These are phyloP conservation scores for Dasyurus viverrinus DNA, from an alignment of 2,113 vertebrate species.

Conservation along the genomic window DNA sequence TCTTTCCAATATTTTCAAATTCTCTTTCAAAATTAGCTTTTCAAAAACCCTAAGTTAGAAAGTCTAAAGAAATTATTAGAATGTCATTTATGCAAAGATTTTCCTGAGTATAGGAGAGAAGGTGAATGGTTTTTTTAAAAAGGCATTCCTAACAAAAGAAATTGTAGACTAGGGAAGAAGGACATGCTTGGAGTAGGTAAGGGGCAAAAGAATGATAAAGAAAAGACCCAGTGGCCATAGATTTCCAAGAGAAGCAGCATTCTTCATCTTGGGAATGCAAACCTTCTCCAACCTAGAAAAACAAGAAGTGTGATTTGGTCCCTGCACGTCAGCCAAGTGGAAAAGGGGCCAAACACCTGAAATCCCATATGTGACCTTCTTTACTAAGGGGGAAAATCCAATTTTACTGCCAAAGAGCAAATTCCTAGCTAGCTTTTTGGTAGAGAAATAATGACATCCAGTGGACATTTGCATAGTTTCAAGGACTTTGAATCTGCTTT, in stretches of 20 bases:
- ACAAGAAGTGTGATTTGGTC: constrained; percentile 60
- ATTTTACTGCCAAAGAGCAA: constrained; percentile 66
- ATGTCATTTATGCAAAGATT: neutral
- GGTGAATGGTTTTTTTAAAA: neutral
- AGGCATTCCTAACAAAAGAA: neutral
- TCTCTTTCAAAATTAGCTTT: neutral
- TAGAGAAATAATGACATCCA: constrained; percentile 86
- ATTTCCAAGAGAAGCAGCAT: constrained; percentile 22
- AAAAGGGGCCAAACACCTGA: constrained; percentile 74
- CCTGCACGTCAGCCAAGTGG: constrained; percentile 62
- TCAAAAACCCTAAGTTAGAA: neutral
- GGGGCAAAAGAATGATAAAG: neutral
- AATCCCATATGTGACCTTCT: constrained; percentile 50
- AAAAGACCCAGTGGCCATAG: constrained; percentile 17
- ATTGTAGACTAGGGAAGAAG: neutral
- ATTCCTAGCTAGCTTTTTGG: constrained; percentile 57
- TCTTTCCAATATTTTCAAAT: neutral
- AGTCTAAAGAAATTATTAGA: neutral
- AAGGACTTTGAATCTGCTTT: constrained; percentile 5
- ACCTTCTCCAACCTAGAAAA: constrained; percentile 71
- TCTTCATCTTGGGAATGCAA: neutral
- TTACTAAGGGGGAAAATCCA: constrained; percentile 39
- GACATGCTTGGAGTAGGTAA: neutral
- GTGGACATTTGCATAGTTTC: constrained; percentile 78
- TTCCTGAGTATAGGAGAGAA: neutral